Conservation (phyloP, 2,113 vertebrate genomes). For the Triplophysa rosa region DNA sequence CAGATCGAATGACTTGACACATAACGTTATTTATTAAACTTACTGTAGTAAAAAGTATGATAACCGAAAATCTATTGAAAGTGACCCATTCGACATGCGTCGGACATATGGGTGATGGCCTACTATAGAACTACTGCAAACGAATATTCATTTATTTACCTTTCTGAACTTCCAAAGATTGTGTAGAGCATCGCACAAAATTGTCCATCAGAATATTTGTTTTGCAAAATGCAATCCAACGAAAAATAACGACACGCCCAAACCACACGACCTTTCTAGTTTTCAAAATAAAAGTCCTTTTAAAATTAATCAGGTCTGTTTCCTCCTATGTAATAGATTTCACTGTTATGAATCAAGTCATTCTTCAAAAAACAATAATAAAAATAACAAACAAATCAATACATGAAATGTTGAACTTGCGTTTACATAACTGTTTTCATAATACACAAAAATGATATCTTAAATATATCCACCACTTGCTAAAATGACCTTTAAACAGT, state of each 20-base stretch:
- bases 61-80: neutral
- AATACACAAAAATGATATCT: too few species aligned
- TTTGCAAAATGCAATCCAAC: conserved; percentile 16
- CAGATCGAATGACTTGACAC: neutral
- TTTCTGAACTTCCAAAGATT: neutral
- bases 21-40: neutral
- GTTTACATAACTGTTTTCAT: too few species aligned
- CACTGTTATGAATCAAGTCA: too few species aligned
- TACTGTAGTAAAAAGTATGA: neutral
- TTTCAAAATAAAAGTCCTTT: conserved; percentile 40
- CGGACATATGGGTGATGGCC: neutral
- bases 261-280: neutral
- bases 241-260: conserved; percentile 6
- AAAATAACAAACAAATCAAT: too few species aligned
- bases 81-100: neutral
- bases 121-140: neutral
- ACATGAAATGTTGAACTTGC: too few species aligned
- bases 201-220: neutral
- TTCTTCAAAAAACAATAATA: too few species aligned
- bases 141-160: neutral
- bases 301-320: neutral
- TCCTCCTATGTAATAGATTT: neutral
- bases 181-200: neutral
- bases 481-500: too few species aligned
- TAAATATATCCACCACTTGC: too few species aligned